Conservation (phyloP, 2,113 vertebrate species). For the Eira barbara region DNA sequence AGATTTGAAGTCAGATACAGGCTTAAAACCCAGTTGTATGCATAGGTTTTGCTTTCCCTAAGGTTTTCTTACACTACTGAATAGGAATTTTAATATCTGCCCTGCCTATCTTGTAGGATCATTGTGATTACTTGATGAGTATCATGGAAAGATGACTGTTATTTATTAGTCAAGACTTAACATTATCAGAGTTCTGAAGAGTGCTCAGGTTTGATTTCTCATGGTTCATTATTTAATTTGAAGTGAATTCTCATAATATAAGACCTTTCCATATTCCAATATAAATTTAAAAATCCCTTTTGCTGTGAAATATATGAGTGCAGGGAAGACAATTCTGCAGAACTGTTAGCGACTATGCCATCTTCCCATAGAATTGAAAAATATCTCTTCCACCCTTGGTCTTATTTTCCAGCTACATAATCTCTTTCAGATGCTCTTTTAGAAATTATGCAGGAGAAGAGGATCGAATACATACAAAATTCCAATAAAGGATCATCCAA, state of each 20-base stretch:
- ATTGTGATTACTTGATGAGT: neutral
- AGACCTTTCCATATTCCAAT: neutral
- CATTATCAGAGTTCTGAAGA: neutral
- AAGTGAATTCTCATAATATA: neutral
- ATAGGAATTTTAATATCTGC: neutral
- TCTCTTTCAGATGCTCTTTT: neutral
- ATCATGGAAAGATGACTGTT: neutral
- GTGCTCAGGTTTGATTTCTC: neutral
- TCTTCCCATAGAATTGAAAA: neutral
- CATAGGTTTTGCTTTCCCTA: neutral
- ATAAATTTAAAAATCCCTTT: neutral
- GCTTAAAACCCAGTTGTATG: neutral
- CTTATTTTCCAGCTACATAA: neutral
- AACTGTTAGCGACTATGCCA: neutral
- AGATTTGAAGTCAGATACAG: neutral
- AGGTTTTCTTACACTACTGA: neutral
- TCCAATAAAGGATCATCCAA: neutral
- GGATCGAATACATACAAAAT: neutral
- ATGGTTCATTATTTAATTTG: neutral
- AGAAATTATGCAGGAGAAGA: neutral
- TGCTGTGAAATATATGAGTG: neutral
- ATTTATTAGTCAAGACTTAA: neutral
- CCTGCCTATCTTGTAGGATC: neutral
- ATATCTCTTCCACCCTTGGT: neutral
- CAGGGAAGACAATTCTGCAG: neutral